Conservation (phyloP, 2,113 vertebrate species). For the Ailuropoda melanoleuca region DNA sequence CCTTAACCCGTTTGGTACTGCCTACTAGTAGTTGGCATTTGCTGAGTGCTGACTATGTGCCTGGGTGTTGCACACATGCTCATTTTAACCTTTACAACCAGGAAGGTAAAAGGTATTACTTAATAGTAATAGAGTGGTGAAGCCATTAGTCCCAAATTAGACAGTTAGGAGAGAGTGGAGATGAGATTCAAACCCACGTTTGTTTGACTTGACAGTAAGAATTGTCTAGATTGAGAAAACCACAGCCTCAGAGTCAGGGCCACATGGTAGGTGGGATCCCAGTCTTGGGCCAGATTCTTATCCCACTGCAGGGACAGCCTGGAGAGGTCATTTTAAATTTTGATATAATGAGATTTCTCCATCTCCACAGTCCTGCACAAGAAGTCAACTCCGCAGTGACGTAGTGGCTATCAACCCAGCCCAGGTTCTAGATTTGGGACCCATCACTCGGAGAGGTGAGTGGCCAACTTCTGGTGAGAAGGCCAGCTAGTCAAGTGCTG, state of each 20-base stretch:
- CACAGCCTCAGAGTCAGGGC: neutral
- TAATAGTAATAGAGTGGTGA: neutral
- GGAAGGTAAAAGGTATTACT: neutral
- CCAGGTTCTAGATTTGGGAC: constrained; percentile 68
- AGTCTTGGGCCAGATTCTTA: neutral
- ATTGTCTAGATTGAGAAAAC: neutral
- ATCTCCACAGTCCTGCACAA: constrained; percentile 55
- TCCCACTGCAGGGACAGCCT: neutral
- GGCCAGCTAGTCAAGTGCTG: neutral
- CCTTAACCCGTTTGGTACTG: neutral
- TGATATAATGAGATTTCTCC: neutral
- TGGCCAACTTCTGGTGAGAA: neutral
- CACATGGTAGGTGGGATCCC: fast-evolving
- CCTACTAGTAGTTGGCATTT: neutral
- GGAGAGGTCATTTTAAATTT: neutral
- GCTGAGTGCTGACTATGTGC: neutral
- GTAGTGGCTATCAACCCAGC: neutral
- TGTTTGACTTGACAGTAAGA: neutral
- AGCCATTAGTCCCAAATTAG: neutral
- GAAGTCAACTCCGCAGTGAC: neutral
- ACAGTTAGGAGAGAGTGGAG: neutral
- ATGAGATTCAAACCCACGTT: neutral
- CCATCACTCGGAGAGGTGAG: constrained; percentile 67
- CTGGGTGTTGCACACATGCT: neutral
- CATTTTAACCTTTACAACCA: neutral